These are phyloP conservation scores for Myotis findleyi DNA, from an alignment of 2,797 vertebrate species.

Conservation along the genomic window DNA sequence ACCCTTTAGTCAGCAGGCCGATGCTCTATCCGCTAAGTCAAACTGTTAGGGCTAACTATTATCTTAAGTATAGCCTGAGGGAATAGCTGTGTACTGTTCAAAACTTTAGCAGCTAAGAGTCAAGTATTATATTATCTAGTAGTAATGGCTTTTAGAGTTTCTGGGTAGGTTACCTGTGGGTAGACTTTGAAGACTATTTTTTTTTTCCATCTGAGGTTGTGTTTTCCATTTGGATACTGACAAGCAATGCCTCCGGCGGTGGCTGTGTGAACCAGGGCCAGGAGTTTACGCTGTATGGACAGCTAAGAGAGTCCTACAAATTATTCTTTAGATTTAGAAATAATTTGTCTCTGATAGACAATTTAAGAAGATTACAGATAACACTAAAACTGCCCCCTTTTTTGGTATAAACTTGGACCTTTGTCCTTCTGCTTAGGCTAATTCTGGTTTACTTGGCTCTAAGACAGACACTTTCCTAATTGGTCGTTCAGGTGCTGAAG, in stretches of 20 bases:
- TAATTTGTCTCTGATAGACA: slow-evolving; percentile 46
- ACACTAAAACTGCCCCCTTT: not conserved
- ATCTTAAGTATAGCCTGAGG: slow-evolving; percentile 24
- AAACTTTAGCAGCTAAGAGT: not conserved
- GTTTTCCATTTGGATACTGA: not conserved
- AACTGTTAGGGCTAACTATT: not conserved
- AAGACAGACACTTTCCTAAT: slow-evolving; percentile 8
- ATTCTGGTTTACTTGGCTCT: not conserved
- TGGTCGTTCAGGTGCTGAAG: slow-evolving; percentile 45
- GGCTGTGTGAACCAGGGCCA: not conserved
- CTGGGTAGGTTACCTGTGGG: not conserved
- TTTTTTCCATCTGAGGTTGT: not conserved
- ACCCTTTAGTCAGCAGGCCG: not conserved
- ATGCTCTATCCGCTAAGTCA: not conserved
- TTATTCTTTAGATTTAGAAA: slow-evolving; percentile 52
- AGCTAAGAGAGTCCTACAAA: not conserved
- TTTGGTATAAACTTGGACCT: not conserved
- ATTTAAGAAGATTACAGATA: slow-evolving; percentile 46
- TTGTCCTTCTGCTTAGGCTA: slow-evolving; percentile 48
- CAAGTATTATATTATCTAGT: not conserved
- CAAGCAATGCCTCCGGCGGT: not conserved
- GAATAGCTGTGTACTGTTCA: not conserved
- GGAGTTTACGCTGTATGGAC: not conserved
- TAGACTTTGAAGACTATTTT: not conserved
- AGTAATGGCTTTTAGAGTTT: not conserved